phyloP scores from a whole-genome alignment of 2,797 vertebrate genomes.

The Myotis myotis region DNA sequence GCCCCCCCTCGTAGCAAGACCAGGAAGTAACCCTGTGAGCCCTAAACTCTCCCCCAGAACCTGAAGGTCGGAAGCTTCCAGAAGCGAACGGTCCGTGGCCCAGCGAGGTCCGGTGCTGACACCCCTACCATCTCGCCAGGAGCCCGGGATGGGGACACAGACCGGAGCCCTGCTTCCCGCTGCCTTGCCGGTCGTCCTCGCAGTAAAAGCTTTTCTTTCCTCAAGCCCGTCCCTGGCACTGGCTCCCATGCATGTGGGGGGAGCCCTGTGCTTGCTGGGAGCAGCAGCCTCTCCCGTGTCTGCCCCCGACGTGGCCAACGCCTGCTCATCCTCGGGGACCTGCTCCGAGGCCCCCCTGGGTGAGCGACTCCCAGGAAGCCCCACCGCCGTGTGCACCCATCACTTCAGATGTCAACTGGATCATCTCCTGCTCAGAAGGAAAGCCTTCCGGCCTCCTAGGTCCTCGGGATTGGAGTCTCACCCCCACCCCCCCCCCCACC shows the following conservation, averaged over 20 bases:
- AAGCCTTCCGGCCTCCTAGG: background rate
- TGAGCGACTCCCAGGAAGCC: background rate
- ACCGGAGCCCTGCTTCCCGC: background rate
- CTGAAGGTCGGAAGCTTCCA: background rate
- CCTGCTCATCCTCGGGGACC: background rate
- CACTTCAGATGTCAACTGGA: background rate
- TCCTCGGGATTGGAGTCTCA: background rate
- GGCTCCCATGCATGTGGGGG: background rate
- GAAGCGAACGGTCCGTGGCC: accelerated
- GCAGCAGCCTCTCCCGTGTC: accelerated
- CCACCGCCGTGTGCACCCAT: accelerated
- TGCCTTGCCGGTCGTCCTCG: accelerated
- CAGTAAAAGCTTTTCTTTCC: no score
- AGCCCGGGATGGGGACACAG: background rate
- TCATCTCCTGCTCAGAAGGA: background rate
- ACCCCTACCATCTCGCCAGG: background rate
- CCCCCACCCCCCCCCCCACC: no score
- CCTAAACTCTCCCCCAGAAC: background rate
- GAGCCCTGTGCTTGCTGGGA: no score
- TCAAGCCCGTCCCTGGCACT: accelerated
- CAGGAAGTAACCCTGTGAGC: background rate
- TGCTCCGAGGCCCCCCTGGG: background rate
- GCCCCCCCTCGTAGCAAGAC: background rate
- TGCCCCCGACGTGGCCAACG: accelerated
- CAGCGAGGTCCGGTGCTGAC: background rate